Evolutionary conservation across 37 sponge, comb jelly and placozoan species (phyloP).

Genomic region (Spongia lamella): DNA sequence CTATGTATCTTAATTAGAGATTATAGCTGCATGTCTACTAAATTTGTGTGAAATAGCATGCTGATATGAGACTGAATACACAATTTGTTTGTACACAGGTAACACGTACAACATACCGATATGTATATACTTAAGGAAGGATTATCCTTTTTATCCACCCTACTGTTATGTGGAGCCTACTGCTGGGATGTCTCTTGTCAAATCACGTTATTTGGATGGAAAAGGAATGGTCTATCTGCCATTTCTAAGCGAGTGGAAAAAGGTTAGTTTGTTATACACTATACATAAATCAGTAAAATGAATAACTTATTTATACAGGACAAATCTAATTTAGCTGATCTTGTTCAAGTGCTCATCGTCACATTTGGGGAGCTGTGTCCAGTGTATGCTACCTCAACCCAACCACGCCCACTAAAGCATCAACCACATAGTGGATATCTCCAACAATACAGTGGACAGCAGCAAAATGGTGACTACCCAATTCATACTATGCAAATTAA

Average conservation of each 20-base stretch:
- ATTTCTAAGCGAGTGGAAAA: constrained; percentile 93
- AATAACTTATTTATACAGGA: constrained; percentile 34
- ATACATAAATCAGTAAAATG: no score
- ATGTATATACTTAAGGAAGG: constrained; percentile 72
- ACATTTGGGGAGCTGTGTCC: constrained; percentile 88
- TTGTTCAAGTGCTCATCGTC: constrained; percentile 83
- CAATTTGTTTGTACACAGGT: no score
- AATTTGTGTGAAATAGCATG: no score
- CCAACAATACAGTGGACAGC: no score
- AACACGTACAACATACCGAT: constrained; percentile 94
- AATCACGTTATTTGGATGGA: constrained; percentile 82
- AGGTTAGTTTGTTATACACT: constrained; percentile 62
- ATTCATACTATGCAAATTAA: no score
- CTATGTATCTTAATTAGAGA: no score
- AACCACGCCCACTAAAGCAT: not conserved
- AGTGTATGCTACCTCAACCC: constrained; percentile 71
- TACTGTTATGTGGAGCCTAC: constrained; percentile 89
- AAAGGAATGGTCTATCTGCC: constrained; percentile 91
- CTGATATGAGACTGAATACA: no score
- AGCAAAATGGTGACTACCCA: no score
- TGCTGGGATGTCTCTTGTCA: constrained; percentile 80
- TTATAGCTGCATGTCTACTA: no score
- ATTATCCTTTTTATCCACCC: constrained; percentile 77
- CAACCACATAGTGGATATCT: constrained; percentile 12
- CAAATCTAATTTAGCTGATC: constrained; percentile 73